Evolutionary conservation across 1,140 invertebrate species (phyloP), one percentile per base, ranked within the genome.

Genomic region (Hycleus phaleratus): DNA sequence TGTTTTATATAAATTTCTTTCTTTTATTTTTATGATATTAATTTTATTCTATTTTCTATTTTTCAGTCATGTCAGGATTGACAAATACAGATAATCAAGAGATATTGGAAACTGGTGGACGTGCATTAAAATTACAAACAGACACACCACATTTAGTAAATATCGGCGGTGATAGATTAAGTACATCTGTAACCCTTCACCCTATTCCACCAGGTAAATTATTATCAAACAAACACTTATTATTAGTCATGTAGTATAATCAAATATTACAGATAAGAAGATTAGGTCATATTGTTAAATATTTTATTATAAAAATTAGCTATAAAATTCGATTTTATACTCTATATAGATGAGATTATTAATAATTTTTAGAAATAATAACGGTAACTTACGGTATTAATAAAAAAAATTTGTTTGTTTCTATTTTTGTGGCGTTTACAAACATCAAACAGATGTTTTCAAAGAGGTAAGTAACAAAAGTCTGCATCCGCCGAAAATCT

Each of bases 91-190:
- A 69, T 61, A 70, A 67, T 52, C 64, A 65, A 26, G 71, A 71
- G 61, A 52, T 69, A 44, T 70, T 61, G 59, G 78, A 77, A 62
- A 78, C 77, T 65, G 73, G 75, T 25, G 83, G 83, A 46, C 76
- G 81, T 58, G 81, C 82, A 45, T 73, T 84, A 60, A 87, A 88
- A 71, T 86, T 94, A 62, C 88, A 91, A 68, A 87, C 89, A 59
- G 90, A 92, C 73, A 81, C 85, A 51, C 91, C 92, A 43, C 91
- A 95, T 78, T 80, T 94, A 72, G 90, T 95, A 67, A 93, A 90
- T 71, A 81, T 92, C 68, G 91, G 91, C 55, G 87, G 90, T 63
- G 91, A 90, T 46, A 79, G 91, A 55, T 80, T 93, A 24, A 93
- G 91, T 71, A 93, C 90, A 12, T 88, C 89, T n/a, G 87, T 94